Base-by-base conservation (phyloP, 2,113 vertebrate species). In the Hyla sarda region DNA sequence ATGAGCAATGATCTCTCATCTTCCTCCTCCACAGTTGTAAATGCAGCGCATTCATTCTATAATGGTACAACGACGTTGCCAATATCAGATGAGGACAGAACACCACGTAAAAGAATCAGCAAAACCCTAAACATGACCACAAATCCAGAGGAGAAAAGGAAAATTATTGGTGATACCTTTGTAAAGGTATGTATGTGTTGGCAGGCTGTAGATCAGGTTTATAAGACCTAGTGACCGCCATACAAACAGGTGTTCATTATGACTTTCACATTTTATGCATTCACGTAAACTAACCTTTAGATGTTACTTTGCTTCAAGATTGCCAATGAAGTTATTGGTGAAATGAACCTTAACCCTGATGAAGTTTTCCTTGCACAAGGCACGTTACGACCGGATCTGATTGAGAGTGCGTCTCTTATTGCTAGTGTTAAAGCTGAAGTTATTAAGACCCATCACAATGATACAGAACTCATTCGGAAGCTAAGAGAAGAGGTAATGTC, bases 121-220 rank as follows among this genome's bases (percentile, higher is more conserved):
- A 99, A 99, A 90, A 99, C 98, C 0, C 92, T 99, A 69, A 99
- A 99, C 87, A 99, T 99, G 98, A 99, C 98, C 9, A 99, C 98
- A 85, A 98, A 97, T 93, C 98, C 98, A 1, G 98, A 99, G 85
- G 98, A 99, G 89, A 99, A 99, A 88, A 96, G 98, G 52, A 99
- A 99, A 93, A 99, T 99, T 52, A 99, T 99, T 13, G 98, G 98
- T 9, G 98, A 99, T 91, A 99, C 98, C 8, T 99, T 99, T 89
- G 98, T 99, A 58, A 99, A 99, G 95, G 98, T 99, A 88, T 60
- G 54, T 87, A 0, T 32, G 17, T 12, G 19, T 16, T 2, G 32
- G 32, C 0, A 2, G 32, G 30, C 65, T 10, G 8, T 69, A 14
- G 21, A 58, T 58, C 21, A 14, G 21, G 8, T n/a, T 8, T n/a